A percentile compares a stretch with the other conserved stretches of the same genome.
These are phyloP conservation scores for Bagarius yarrelli DNA, from an alignment of 2,113 vertebrate genomes.

Conservation along the genomic window DNA sequence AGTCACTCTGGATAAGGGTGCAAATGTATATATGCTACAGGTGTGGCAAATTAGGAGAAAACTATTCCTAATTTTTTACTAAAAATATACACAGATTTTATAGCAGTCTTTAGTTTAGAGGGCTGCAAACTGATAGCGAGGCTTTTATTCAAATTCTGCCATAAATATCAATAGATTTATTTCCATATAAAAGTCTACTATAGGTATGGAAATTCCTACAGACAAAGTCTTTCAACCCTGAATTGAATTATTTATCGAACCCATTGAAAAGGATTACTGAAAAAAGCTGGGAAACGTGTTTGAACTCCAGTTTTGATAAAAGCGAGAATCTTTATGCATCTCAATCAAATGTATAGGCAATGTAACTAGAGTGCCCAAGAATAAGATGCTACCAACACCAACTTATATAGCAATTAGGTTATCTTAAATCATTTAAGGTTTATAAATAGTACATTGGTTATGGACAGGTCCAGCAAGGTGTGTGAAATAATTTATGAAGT, in stretches of 20 bases:
- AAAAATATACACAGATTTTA: too few species aligned
- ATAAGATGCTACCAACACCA: conserved; percentile 25
- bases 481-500: conserved; percentile 57
- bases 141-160: conserved; percentile 16
- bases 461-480: conserved; percentile 38
- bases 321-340: not conserved
- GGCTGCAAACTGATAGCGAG: conserved; percentile 4
- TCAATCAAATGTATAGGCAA: not conserved
- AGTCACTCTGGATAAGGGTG: too few species aligned
- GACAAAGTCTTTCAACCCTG: too few species aligned
- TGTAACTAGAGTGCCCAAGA: conserved; percentile 9
- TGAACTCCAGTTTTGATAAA: not conserved
- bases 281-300: not conserved
- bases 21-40: too few species aligned
- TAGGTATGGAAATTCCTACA: conserved; percentile 3
- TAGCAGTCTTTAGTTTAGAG: conserved; percentile 23
- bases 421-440: conserved; percentile 55
- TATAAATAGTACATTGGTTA: conserved; percentile 55
- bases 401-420: conserved; percentile 50
- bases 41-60: too few species aligned
- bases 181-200: conserved; percentile 8
- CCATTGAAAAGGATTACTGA: too few species aligned
- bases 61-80: too few species aligned
- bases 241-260: too few species aligned
- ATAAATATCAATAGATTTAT: not conserved